Evolutionary conservation across 2,888 invertebrate species (phyloP), one percentile per base, ranked within the genome.

Genomic region (Scaptomyza polygonia): DNA sequence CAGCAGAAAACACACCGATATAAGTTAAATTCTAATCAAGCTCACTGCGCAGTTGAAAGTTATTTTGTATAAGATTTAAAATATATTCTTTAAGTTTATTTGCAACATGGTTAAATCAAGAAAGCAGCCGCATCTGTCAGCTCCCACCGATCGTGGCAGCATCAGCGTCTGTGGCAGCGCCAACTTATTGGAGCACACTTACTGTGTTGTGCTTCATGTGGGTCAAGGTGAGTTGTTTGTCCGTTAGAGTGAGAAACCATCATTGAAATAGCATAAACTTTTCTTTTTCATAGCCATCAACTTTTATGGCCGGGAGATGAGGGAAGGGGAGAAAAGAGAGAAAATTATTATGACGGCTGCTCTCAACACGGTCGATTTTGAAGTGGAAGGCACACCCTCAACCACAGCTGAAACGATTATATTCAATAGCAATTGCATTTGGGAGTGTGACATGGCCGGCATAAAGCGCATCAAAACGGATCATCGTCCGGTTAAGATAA

Each of bases 371-470:
- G 93, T 94, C 72, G 93, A 94, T 86, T 90, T 95, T 79, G 95
- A 96, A 90, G 94, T 96, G 0, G 95, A 95, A 84, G 93, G 93
- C 12, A 93, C 93, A 8, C 92, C 93, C 2, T 93, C 94, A 0
- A 92, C 92, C 30, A 93, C 93, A 47, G 92, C 93, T 57, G 84
- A 86, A 49, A 72, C 86, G 1, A 95, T 95, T 0, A 91, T 93
- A 44, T 96, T 96, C 88, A 94, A 94, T 70, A 95, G 95, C 21
- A 95, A 96, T 89, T 93, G 96, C 57, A 94, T 96, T 52, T 96
- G 96, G 96, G 96, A 96, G 90, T 94, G 95, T 3, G 95, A 95
- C 77, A 95, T 95, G 91, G 93, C 93, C 77, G 93, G 94, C 64
- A 93, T 96, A 74, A 93, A 96, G 80, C 94, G 94, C 90, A 93